Conservation (phyloP, 2,797 vertebrate genomes). For the Melanotaenia boesemani region DNA sequence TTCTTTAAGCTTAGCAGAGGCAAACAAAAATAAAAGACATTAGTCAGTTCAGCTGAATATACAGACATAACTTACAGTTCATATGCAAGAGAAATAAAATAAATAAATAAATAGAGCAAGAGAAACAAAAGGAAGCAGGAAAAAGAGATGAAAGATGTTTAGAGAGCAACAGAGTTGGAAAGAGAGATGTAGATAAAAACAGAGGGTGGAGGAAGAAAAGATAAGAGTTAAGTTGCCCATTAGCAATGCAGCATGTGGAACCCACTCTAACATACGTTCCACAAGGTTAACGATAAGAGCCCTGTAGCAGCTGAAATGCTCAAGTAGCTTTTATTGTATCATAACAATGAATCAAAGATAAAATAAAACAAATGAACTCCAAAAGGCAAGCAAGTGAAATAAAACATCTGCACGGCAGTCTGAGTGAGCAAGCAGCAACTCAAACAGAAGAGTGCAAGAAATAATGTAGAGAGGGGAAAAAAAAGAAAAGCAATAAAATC, state of each 20-base stretch:
- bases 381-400: constrained; percentile 82
- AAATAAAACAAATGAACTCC: constrained; percentile 90
- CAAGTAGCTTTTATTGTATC: constrained; percentile 91
- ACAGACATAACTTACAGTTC: not conserved
- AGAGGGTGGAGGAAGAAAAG: constrained; percentile 72
- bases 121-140: constrained; percentile 12
- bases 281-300: constrained; percentile 90
- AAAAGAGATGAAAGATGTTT: constrained; percentile 39
- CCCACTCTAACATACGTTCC: constrained; percentile 79
- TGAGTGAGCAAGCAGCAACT: constrained; percentile 58
- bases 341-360: constrained; percentile 91
- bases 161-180: constrained; percentile 49
- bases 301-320: constrained; percentile 86
- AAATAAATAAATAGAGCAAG: constrained; percentile 2
- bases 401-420: constrained; percentile 79
- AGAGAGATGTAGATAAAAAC: constrained; percentile 68
- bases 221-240: constrained; percentile 83
- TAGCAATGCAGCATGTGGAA: constrained; percentile 79
- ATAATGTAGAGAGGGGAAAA: constrained; percentile 12
- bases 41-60: constrained; percentile 27
- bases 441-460: constrained; percentile 59
- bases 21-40: constrained; percentile 12
- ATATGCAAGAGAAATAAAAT: not conserved
- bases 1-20: not conserved
- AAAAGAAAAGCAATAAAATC: constrained; percentile 47